Evolutionary conservation across 2,888 invertebrate species (phyloP), one percentile per base, ranked within the genome.

Genomic region (Plebejus anna): DNA sequence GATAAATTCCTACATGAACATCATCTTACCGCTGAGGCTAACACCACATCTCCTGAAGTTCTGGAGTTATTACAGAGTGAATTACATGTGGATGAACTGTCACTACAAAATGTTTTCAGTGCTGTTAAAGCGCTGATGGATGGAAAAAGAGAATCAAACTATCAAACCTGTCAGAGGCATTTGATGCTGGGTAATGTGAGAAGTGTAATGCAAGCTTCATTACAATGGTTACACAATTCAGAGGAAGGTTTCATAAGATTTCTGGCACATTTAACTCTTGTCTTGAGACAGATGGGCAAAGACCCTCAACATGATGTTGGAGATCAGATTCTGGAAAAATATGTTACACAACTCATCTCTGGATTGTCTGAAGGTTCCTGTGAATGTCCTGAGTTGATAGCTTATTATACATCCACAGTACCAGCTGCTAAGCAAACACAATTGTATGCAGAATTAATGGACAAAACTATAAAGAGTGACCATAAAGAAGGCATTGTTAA

Each of bases 181-280:
- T 89, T 99, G 36, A 98, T 99, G 87, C 91, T 98, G 2, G 97
- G 98, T 81, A 96, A 98, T 84, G 92, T 96, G n/a, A 94, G 95
- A 16, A 94, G 96, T 73, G 92, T 98, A 76, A 95, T 98, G 89
- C 95, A 96, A 80, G 95, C 96, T 79, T 95, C 98, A 81, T 94
- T 95, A 75, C 89, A 90, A 13, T 97, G 97, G 96, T 86, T 96
- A 66, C 94, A 95, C 51, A 91, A 89, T 77, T 88, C 90, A 38
- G 92, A 91, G 70, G 91, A 91, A 71, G 87, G 95, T 82, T 96
- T 97, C 81, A 87, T 97, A 51, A 92, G 99, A 81, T 98, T 98
- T 83, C 93, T 97, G 81, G 96, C 98, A 5, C 98, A 99, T 89
- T 93, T 99, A 75, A 95, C 98, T 16, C 91, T 99, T 4, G 96